Evolutionary conservation across 2,113 vertebrate genomes (phyloP).

Genomic region (Triplophysa siluroides): DNA sequence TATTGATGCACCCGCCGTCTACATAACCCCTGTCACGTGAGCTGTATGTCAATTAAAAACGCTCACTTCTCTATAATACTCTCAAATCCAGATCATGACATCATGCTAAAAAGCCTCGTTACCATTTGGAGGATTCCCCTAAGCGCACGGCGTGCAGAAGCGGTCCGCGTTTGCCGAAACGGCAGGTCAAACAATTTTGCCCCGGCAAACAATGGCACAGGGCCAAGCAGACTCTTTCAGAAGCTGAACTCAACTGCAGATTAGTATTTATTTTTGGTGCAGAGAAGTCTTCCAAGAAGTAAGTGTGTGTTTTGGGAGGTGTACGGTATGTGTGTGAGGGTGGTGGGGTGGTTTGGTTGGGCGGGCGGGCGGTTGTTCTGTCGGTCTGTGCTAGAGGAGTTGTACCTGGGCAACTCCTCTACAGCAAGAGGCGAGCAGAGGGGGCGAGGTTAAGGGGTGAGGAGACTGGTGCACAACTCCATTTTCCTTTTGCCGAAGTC

Average conservation of each 20-base stretch:
- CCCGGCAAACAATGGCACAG: constrained; percentile 64
- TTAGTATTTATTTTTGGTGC: constrained; percentile 75
- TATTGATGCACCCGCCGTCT: neutral
- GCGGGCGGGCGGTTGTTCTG: constrained; percentile 64
- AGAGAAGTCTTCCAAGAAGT: constrained; percentile 75
- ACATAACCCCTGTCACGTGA: neutral
- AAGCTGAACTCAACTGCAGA: constrained; percentile 73
- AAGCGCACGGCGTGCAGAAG: constrained; percentile 41
- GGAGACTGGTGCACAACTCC: constrained; percentile 68
- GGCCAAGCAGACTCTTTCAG: constrained; percentile 68
- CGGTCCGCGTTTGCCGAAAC: constrained; percentile 61
- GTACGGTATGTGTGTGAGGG: constrained; percentile 49
- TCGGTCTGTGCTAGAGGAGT: constrained; percentile 64
- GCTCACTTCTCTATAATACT: neutral
- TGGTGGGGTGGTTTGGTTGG: constrained; percentile 55
- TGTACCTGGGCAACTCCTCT: constrained; percentile 66
- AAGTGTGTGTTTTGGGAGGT: constrained; percentile 55
- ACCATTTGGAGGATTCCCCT: neutral
- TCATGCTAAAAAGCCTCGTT: neutral
- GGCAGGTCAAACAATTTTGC: constrained; percentile 54
- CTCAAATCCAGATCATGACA: neutral
- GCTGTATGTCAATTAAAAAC: neutral
- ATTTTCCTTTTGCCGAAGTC: constrained; percentile 68
- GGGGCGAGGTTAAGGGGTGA: constrained; percentile 75
- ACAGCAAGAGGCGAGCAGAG: constrained; percentile 52